Evolutionary conservation across 2,797 vertebrate species (phyloP).

Genomic region (Anabas testudineus): DNA sequence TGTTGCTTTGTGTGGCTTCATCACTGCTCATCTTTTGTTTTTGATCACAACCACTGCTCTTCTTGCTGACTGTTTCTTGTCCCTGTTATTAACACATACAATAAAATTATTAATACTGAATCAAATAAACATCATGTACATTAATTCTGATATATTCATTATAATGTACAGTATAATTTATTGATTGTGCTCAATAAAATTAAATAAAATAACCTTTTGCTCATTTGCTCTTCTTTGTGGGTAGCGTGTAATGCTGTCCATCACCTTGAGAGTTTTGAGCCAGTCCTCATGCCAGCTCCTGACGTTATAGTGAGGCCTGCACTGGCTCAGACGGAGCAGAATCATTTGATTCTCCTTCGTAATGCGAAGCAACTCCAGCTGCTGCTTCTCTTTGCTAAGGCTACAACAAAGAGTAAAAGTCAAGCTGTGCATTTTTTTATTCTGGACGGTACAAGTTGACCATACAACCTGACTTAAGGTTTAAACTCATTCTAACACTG

Average conservation of each 20-base stretch:
- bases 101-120: neutral
- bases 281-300: constrained; percentile 80
- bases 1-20: constrained; percentile 5
- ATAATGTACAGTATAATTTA: neutral
- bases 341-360: constrained; percentile 79
- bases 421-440: constrained; percentile 10
- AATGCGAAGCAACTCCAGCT: constrained; percentile 75
- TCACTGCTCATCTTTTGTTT: constrained; percentile 14
- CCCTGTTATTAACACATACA: constrained; percentile 33
- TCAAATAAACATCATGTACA: neutral
- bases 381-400: constrained; percentile 75
- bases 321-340: constrained; percentile 74
- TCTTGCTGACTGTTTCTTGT: constrained; percentile 15
- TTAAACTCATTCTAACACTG: neutral
- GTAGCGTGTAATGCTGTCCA: constrained; percentile 68
- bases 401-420: constrained; percentile 55
- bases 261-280: constrained; percentile 73
- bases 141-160: neutral
- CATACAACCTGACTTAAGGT: neutral
- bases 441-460: constrained; percentile 14
- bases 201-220: constrained; percentile 46
- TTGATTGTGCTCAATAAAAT: neutral
- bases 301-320: constrained; percentile 71
- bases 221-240: constrained; percentile 52
- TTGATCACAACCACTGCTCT: neutral